phyloP scores from a whole-genome alignment of 1,140 invertebrate species.

The Chrysopa pallens region DNA sequence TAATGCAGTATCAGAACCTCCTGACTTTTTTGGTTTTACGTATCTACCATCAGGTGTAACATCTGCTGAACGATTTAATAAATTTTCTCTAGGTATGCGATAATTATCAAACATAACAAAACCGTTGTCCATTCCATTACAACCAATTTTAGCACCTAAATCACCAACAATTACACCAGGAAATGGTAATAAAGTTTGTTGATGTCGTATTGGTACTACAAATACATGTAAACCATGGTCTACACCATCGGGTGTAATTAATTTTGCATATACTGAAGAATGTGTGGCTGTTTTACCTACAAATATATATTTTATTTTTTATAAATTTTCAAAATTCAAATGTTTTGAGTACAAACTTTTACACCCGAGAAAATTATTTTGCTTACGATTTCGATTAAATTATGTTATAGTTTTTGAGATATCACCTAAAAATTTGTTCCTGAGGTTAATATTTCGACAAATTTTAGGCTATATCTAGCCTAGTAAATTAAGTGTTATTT shows the following conservation, averaged over 20 bases:
- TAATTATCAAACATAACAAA: constrained; percentile 80
- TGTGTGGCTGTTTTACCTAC: constrained; percentile 70
- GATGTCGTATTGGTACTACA: constrained; percentile 64
- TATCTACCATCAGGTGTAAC: constrained; percentile 73
- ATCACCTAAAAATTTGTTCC: too few species aligned
- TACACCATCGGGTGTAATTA: constrained; percentile 47
- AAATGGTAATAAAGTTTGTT: constrained; percentile 46
- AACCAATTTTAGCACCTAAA: constrained; percentile 72
- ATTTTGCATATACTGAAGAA: constrained; percentile 73
- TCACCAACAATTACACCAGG: constrained; percentile 56
- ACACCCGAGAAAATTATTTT: too few species aligned
- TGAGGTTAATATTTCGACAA: too few species aligned
- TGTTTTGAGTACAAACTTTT: too few species aligned
- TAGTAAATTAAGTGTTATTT: too few species aligned
- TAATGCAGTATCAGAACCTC: constrained; percentile 56
- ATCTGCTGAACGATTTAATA: constrained; percentile 77
- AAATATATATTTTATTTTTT: too few species aligned
- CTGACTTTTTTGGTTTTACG: constrained; percentile 56
- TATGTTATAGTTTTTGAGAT: too few species aligned
- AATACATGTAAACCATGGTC: constrained; percentile 77
- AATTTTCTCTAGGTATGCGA: constrained; percentile 56
- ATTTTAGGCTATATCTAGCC: not conserved
- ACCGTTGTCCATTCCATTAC: constrained; percentile 83
- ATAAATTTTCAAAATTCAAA: too few species aligned
- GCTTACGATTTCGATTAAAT: too few species aligned